Base-by-base conservation (phyloP, 2,113 vertebrate species). In the Platichthys stellatus region DNA sequence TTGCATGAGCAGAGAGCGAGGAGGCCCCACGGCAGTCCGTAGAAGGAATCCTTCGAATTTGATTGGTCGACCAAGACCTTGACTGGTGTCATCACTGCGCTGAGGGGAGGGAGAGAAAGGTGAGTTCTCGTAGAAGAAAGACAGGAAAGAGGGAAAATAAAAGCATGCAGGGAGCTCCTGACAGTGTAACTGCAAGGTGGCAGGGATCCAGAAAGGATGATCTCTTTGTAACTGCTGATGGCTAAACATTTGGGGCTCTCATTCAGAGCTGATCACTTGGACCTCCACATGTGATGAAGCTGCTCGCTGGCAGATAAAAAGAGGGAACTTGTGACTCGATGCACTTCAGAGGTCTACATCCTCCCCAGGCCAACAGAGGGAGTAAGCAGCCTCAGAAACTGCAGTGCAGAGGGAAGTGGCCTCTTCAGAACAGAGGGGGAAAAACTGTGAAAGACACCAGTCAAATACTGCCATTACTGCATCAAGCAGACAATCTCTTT, bases 61-160 rank as follows among this genome's bases (percentile, higher is more conserved):
- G 60, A 87, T 85, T 84, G 77, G 85, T 58, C 86, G 63, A 45
- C 60, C 26, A 20, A 69, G 68, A 78, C 26, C 28, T 73, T 43
- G 60, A 72, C 49, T 51, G 63, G 28, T 69, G 57, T 77, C 49
- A 57, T 62, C 23, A 4, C 38, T 75, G 38, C 72, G 80, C 76
- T 56, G 66, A 76, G 68, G 77, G 64, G 26, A 38, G 23, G 51
- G 38, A 72, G 47, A 7, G 47, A 35, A 26, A 18, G 12, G 26
- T 51, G 61, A 47, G 61, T 9, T 7, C 63, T 0, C 65, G 20
- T 40, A 28, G 57, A 47, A 21, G 24, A 45, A 15, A 56, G 23
- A 51, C 23, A 26, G 23, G n/a, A 18, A 58, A 40, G 45, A 49
- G 45, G 45, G 14, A 18, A 49, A 49, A 49, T 18, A 49, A 6